Conservation (phyloP, 2,888 invertebrate genomes). For the Anoplius nigerrimus region DNA sequence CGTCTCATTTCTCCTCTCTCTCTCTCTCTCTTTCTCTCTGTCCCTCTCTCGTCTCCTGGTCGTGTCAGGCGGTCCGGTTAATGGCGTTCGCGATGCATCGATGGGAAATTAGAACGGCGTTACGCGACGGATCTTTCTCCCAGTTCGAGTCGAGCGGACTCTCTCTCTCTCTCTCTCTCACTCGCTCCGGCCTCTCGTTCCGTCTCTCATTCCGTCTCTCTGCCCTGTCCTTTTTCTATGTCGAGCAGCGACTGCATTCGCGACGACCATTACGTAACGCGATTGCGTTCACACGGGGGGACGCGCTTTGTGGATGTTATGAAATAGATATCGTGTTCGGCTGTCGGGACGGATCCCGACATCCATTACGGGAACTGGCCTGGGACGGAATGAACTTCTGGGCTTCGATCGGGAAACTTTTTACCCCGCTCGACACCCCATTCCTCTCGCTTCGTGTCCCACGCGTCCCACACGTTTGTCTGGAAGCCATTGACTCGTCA, state of each 20-base stretch:
- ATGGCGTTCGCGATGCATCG: slow-evolving; percentile 17
- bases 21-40: neutral
- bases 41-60: neutral
- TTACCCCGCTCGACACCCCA: too few species aligned
- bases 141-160: neutral
- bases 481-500: too few species aligned
- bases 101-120: slow-evolving; percentile 49
- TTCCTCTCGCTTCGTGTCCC: too few species aligned
- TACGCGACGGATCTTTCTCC: slow-evolving; percentile 34
- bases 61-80: too few species aligned
- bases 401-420: too few species aligned
- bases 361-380: too few species aligned
- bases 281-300: slow-evolving; percentile 71
- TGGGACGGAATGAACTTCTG: too few species aligned
- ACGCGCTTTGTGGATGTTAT: slow-evolving; percentile 72
- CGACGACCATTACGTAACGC: slow-evolving; percentile 61
- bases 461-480: too few species aligned
- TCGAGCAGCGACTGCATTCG: slow-evolving; percentile 12
- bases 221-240: slow-evolving; percentile 31
- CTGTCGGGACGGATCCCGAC: slow-evolving; percentile 10
- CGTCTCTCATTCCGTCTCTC: too few species aligned
- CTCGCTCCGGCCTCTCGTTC: too few species aligned
- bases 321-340: slow-evolving; percentile 73
- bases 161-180: neutral
- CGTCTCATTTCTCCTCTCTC: neutral